Conservation (phyloP, 1,140 invertebrate species). For the Zaprionus lachaisei region DNA sequence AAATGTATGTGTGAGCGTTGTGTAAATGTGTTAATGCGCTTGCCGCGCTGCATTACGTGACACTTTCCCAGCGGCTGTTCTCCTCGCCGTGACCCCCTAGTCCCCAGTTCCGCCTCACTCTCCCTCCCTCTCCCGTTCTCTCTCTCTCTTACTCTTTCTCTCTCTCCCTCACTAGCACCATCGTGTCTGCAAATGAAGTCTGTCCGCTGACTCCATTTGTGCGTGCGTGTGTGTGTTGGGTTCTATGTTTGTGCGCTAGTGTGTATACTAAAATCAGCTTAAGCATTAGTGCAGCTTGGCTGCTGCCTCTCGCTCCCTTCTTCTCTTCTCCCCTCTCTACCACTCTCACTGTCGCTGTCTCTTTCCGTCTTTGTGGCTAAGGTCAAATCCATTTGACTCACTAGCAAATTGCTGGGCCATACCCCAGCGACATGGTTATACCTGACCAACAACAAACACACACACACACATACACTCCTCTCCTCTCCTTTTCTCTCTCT, state of each 20-base stretch:
- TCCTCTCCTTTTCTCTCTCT: constrained; percentile 17
- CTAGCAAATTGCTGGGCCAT: constrained; percentile 74
- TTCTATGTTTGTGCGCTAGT: constrained; percentile 41
- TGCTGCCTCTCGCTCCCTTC: constrained; percentile 26
- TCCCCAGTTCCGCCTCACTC: too few species aligned
- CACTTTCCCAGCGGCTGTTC: constrained; percentile 47
- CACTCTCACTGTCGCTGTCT: constrained; percentile 13
- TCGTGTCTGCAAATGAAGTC: constrained; percentile 68
- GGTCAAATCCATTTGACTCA: constrained; percentile 80
- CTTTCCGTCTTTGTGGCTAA: constrained; percentile 60
- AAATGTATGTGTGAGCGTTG: constrained; percentile 34
- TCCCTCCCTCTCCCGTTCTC: background rate
- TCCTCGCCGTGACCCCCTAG: too few species aligned
- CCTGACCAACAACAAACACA: constrained; percentile 56
- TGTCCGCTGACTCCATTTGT: constrained; percentile 44
- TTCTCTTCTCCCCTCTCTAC: background rate
- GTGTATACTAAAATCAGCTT: constrained; percentile 73
- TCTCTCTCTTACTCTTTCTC: background rate
- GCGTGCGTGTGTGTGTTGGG: constrained; percentile 7
- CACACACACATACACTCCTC: constrained; percentile 32
- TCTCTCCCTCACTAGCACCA: constrained; percentile 13
- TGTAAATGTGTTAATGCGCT: constrained; percentile 70
- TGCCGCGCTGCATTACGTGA: constrained; percentile 65
- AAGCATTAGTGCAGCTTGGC: constrained; percentile 68
- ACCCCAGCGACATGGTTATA: constrained; percentile 69